These are phyloP conservation scores for Liopterus haemorrhoidalis DNA, from an alignment of 2,888 invertebrate species.

Conservation along the genomic window DNA sequence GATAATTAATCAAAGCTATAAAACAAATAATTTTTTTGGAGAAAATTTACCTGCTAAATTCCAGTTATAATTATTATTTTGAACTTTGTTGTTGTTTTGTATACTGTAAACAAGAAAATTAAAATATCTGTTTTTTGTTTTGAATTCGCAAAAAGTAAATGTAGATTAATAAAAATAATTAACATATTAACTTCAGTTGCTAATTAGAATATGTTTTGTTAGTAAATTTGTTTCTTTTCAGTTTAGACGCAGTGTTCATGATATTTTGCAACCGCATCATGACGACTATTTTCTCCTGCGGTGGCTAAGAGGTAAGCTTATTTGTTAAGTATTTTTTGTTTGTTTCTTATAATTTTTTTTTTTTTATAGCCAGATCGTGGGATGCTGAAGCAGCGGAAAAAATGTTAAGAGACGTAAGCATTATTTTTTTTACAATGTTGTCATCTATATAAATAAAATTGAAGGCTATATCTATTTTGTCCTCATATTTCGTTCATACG, in stretches of 20 bases:
- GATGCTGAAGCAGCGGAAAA: conserved; percentile 82
- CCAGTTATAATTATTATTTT: too few relatives aligned
- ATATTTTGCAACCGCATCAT: conserved; percentile 62
- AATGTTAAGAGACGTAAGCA: conserved; percentile 81
- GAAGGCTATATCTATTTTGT: not conserved
- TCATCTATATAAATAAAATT: not conserved
- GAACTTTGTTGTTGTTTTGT: too few relatives aligned
- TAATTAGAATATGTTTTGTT: conserved; percentile 18
- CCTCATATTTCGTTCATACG: too few relatives aligned
- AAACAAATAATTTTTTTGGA: too few relatives aligned
- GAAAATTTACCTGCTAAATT: too few relatives aligned
- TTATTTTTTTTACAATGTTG: conserved; percentile 5
- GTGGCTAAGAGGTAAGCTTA: conserved; percentile 69
- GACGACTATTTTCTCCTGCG: conserved; percentile 73
- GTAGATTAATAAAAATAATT: too few relatives aligned
- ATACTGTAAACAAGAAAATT: too few relatives aligned
- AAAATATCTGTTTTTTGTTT: too few relatives aligned
- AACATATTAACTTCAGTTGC: conserved; percentile 4
- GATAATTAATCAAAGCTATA: too few relatives aligned
- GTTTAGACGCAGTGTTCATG: conserved; percentile 67
- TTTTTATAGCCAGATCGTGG: conserved; percentile 75
- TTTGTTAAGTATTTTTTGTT: conserved; percentile 3
- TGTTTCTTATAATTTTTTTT: conserved; percentile 13
- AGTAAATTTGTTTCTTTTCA: conserved; percentile 48
- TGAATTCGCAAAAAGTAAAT: too few relatives aligned